Base-by-base conservation (phyloP, 2,113 vertebrate genomes). In the Meriones unguiculatus region DNA sequence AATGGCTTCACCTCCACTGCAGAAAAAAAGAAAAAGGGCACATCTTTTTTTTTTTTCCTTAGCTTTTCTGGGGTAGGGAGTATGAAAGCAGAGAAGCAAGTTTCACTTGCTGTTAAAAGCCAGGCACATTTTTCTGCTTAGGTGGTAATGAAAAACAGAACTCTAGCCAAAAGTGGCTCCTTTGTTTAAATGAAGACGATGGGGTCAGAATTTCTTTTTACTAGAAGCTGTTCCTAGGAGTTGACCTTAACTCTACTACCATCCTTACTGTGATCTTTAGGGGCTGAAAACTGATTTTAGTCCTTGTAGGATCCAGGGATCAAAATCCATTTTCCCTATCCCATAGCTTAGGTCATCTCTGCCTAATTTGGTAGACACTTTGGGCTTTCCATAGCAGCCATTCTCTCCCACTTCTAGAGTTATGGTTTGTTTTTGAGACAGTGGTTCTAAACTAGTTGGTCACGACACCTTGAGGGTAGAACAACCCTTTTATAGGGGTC, bases 251-350 rank as follows among this genome's bases (percentile, higher is more conserved):
- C 52, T 91, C 28, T 77, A 64, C 86, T 88, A 90, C 32, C 82
- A 91, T 98, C 97, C 98, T 99, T 99, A 98, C 99, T 98, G 82
- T 32, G 17, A 67, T 72, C 97, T 95, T 91, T 99, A 99, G 99
- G 99, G 99, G 99, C 99, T 70, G 98, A 99, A 98, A 99, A 99
- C 98, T 99, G 99, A 98, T 98, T 99, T 99, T 99, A 99, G 98
- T 99, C 99, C 94, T 99, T 99, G 86, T 98, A 99, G 1, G 99
- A 99, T 98, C 99, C 99, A 64, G 99, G 99, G 90, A 99, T 99
- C 70, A 99, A 99, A 98, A 99, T 98, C 82, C 99, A 99, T 96
- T 99, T 99, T 98, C 99, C 98, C 87, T 99, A 99, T 99, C 99
- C 99, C 99, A 99, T 98, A 97, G 97, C 96, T 97, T 78, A 81